Percentiles rank a stretch among this genome's conserved stretches.
Evolutionary conservation across 2,113 vertebrate species (phyloP).

Genomic region (Hiodon alosoides): DNA sequence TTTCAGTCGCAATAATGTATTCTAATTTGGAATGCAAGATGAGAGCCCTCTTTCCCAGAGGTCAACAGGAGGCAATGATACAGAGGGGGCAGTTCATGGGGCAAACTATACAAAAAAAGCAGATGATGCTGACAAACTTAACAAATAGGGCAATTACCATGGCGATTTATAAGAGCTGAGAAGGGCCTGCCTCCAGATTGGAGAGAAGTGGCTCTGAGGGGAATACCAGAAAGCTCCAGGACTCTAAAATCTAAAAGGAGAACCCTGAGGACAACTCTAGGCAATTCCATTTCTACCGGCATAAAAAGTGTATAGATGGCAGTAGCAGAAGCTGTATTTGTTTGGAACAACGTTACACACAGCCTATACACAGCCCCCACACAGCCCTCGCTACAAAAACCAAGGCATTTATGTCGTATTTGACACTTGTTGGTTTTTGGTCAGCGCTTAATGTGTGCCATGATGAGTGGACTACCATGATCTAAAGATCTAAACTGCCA

Average conservation of each 20-base stretch:
- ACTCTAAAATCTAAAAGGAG: slow-evolving; percentile 2
- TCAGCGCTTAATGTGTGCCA: no score
- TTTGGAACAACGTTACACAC: neutral
- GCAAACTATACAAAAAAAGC: neutral
- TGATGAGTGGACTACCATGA: no score
- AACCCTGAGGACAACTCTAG: neutral
- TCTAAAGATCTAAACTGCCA: no score
- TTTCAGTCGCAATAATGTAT: no score
- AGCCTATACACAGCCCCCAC: no score
- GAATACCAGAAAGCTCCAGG: neutral
- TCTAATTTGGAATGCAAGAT: neutral
- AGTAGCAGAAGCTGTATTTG: neutral
- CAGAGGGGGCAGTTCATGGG: neutral
- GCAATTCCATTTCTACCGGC: neutral
- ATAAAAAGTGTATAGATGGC: slow-evolving; percentile 7
- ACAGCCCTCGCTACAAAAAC: no score
- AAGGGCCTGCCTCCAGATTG: neutral
- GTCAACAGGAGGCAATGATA: neutral
- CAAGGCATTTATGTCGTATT: no score
- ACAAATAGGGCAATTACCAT: slow-evolving; percentile 3
- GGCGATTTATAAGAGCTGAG: neutral
- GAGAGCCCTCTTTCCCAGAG: neutral
- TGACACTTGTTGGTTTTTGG: no score
- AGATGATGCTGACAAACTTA: no score
- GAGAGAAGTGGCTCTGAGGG: neutral